phyloP scores from a whole-genome alignment of 2,113 vertebrate genomes.

The Clinocottus analis region DNA sequence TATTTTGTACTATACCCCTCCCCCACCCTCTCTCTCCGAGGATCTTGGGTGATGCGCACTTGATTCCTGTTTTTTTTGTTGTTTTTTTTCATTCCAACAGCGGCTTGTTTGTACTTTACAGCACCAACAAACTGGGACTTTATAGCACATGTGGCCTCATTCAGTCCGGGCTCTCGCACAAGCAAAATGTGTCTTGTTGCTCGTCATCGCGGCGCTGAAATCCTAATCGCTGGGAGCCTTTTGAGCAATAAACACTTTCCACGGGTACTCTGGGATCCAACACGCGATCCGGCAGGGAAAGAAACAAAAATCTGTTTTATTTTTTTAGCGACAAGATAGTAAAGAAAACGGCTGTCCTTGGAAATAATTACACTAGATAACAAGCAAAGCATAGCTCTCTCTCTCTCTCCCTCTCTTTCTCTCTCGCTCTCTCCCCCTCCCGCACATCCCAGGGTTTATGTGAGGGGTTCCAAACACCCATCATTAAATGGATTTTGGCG shows the following conservation, averaged over 20 bases:
- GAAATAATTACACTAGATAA: conserved; percentile 28
- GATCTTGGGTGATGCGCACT: conserved; percentile 39
- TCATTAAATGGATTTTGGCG: conserved; percentile 27
- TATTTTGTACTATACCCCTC: conserved; percentile 25
- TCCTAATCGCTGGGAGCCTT: conserved; percentile 53
- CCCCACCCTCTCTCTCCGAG: neutral
- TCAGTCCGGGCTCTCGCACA: conserved; percentile 57
- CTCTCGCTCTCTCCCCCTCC: conserved; percentile 7
- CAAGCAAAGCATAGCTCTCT: conserved; percentile 27
- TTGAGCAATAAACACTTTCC: conserved; percentile 54
- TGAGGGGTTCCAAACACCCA: conserved; percentile 30
- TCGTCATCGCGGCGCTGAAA: conserved; percentile 22
- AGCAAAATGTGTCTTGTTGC: conserved; percentile 62
- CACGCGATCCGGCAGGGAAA: neutral
- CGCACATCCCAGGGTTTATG: conserved; percentile 10
- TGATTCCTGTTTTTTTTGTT: conserved; percentile 11
- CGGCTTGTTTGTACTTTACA: conserved; percentile 62
- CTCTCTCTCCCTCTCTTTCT: conserved; percentile 1
- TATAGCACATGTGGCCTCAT: conserved; percentile 69
- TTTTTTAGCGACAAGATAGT: conserved; percentile 46
- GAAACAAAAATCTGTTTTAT: conserved; percentile 16
- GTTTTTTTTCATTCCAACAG: conserved; percentile 19
- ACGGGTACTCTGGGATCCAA: conserved; percentile 30
- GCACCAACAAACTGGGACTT: conserved; percentile 64
- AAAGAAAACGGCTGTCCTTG: conserved; percentile 24